A percentile compares a stretch with the other conserved stretches of the same genome.
Evolutionary conservation across 2,797 vertebrate genomes (phyloP).

Genomic region (Acanthiza pusilla): DNA sequence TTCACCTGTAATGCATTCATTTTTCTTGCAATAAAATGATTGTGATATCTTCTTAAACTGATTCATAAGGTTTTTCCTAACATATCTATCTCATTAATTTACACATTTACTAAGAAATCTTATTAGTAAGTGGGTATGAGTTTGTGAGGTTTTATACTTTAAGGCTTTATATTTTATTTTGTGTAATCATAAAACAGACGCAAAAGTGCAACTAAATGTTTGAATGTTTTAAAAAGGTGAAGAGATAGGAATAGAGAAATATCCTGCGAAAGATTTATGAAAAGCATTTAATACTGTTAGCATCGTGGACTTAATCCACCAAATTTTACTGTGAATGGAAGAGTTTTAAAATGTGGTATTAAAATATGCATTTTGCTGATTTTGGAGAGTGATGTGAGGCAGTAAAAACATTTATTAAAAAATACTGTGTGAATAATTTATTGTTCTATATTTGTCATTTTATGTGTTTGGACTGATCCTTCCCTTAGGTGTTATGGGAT

Average conservation of each 20-base stretch:
- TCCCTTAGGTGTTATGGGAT: constrained; percentile 56
- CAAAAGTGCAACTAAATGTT: neutral
- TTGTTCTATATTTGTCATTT: constrained; percentile 57
- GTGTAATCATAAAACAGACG: neutral
- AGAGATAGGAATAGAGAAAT: neutral
- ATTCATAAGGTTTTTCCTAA: constrained; percentile 41
- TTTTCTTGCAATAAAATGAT: constrained; percentile 42
- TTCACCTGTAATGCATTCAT: constrained; percentile 45
- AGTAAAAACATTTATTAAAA: neutral
- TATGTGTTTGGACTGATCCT: constrained; percentile 60
- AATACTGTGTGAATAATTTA: constrained; percentile 34
- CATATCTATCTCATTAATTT: constrained; percentile 10
- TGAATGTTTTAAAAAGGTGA: neutral
- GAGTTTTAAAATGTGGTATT: neutral
- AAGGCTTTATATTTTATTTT: neutral
- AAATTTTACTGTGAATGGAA: neutral
- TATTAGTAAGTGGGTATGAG: constrained; percentile 12
- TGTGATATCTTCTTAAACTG: constrained; percentile 37
- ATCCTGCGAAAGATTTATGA: neutral
- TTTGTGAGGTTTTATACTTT: neutral
- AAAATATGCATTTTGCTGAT: neutral
- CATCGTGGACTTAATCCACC: neutral
- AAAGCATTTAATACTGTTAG: neutral
- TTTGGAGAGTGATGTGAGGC: neutral
- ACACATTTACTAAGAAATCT: neutral